phyloP scores from a whole-genome alignment of 2,888 invertebrate species.

The Andrena hattorfiana region DNA sequence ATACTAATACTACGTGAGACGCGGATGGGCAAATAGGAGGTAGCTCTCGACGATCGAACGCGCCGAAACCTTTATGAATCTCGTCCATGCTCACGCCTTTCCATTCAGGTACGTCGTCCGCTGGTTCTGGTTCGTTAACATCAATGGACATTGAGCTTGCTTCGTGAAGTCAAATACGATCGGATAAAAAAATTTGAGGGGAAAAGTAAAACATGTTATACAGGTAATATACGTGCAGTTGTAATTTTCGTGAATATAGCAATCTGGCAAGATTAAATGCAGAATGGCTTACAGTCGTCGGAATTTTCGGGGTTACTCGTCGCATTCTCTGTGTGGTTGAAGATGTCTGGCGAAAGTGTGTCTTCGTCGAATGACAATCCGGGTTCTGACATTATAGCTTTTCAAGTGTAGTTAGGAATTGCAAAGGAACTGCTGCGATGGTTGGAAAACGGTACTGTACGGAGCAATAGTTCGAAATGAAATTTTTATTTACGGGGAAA shows the following conservation, averaged over 20 bases:
- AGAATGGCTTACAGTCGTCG: conserved; percentile 73
- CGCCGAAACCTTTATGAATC: conserved; percentile 84
- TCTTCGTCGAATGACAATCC: conserved; percentile 75
- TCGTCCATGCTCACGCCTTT: conserved; percentile 85
- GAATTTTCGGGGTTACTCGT: conserved; percentile 64
- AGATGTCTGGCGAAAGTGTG: conserved; percentile 75
- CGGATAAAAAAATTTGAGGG: not conserved
- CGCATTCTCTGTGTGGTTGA: conserved; percentile 74
- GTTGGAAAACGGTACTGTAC: not conserved
- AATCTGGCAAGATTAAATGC: conserved; percentile 6
- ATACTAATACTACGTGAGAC: conserved; percentile 89
- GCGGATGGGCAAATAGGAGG: conserved; percentile 88
- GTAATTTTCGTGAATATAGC: not conserved
- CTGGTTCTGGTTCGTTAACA: conserved; percentile 75
- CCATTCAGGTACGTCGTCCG: conserved; percentile 81
- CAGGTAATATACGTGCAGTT: not conserved
- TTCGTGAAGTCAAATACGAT: conserved; percentile 49
- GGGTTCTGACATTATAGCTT: conserved; percentile 72
- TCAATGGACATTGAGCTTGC: conserved; percentile 68
- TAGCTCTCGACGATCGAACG: conserved; percentile 84
- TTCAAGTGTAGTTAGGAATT: conserved; percentile 17
- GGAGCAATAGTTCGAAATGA: conserved; percentile 3
- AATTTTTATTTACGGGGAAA: conserved; percentile 21
- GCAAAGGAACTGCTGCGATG: conserved; percentile 2
- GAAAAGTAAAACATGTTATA: not conserved